Percentiles rank a stretch among this genome's conserved stretches.
Conservation (phyloP, 2,113 vertebrate genomes). For the Verasper variegatus region DNA sequence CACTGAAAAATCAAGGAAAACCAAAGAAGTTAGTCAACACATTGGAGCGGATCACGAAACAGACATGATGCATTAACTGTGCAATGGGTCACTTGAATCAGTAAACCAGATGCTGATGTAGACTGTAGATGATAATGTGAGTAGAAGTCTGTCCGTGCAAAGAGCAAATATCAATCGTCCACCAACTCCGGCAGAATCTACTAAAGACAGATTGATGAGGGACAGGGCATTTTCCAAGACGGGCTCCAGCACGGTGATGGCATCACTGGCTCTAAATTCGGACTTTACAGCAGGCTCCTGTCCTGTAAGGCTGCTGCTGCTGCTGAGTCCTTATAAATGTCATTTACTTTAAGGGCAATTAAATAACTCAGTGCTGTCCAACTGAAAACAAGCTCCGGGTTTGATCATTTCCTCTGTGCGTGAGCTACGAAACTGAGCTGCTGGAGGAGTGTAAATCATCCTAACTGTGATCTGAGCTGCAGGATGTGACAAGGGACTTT, state of each 20-base stretch:
- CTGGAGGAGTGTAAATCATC: conserved; percentile 6
- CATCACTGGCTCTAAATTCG: conserved; percentile 35
- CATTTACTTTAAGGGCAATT: conserved; percentile 38
- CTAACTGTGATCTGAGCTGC: not conserved
- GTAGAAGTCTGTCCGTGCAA: not conserved
- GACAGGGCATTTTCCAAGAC: conserved; percentile 55
- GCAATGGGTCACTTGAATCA: not conserved
- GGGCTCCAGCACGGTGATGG: conserved; percentile 20
- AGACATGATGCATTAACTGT: too few relatives aligned
- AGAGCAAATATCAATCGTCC: not conserved
- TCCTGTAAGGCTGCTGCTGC: conserved; percentile 12
- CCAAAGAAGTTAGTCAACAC: not conserved
- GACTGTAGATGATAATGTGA: conserved; percentile 1
- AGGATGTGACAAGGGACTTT: not conserved
- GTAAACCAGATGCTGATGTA: not conserved
- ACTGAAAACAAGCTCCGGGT: conserved; percentile 13
- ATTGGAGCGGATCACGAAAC: too few relatives aligned
- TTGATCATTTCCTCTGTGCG: conserved; percentile 13
- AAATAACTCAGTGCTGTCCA: conserved; percentile 18
- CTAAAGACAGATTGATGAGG: conserved; percentile 56
- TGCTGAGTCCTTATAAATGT: conserved; percentile 34
- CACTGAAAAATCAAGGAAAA: too few relatives aligned
- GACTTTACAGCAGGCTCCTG: conserved; percentile 26
- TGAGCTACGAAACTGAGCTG: conserved; percentile 4
- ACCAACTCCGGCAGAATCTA: conserved; percentile 4